Evolutionary conservation across 2,888 invertebrate genomes (phyloP).

Genomic region (Oegoconia quadripuncta): DNA sequence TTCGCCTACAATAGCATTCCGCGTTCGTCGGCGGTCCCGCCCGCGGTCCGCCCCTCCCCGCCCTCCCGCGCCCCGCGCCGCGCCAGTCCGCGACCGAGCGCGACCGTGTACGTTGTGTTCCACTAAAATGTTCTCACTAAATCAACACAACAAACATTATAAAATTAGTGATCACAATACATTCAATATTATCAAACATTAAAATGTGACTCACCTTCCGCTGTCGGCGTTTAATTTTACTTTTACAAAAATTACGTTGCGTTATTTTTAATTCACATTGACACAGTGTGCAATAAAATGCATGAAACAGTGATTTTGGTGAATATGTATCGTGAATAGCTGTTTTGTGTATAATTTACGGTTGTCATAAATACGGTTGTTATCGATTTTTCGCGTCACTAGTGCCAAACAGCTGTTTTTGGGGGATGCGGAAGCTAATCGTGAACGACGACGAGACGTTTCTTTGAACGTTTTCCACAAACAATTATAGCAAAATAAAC

Average conservation of each 20-base stretch:
- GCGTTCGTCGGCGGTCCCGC: conserved; percentile 51
- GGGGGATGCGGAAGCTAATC: conserved; percentile 48
- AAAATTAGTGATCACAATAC: conserved; percentile 31
- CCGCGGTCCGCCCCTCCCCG: conserved; percentile 28
- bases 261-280: conserved; percentile 23
- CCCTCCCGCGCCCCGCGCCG: conserved; percentile 17
- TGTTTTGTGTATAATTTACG: conserved; percentile 47
- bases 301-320: conserved; percentile 46
- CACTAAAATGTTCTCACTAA: conserved; percentile 36
- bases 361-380: conserved; percentile 44
- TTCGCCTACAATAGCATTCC: conserved; percentile 79
- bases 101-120: conserved; percentile 50
- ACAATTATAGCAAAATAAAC: too few relatives aligned
- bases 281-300: conserved; percentile 29
- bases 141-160: conserved; percentile 46
- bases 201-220: conserved; percentile 25
- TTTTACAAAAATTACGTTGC: conserved; percentile 17
- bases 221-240: conserved; percentile 8
- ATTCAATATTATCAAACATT: conserved; percentile 4
- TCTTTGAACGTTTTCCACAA: too few relatives aligned
- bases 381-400: conserved; percentile 66
- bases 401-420: conserved; percentile 66
- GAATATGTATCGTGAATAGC: conserved; percentile 53
- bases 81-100: conserved; percentile 59
- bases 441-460: conserved; percentile 18